A percentile compares a stretch with the other conserved stretches of the same genome.
phyloP scores from a whole-genome alignment of 2,113 vertebrate species.

The Etheostoma cragini region DNA sequence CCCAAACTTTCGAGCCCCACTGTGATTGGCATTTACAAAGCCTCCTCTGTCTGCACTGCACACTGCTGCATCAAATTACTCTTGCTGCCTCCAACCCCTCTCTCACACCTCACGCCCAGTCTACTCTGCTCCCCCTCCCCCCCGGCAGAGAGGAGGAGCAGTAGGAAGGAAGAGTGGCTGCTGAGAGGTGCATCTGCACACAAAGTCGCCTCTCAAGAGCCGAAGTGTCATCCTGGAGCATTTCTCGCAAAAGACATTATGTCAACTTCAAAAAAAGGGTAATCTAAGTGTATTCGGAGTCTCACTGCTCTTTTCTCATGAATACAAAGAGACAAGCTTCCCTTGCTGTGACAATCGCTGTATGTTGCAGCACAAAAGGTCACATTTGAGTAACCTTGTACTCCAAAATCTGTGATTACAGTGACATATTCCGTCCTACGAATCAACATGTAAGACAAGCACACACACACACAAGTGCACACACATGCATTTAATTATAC shows the following conservation, averaged over 20 bases:
- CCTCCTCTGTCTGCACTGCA: slow-evolving; percentile 37
- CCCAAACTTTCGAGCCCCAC: too few relatives aligned
- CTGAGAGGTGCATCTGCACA: slow-evolving; percentile 61
- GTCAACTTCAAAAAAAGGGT: slow-evolving; percentile 48
- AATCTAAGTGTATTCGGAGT: slow-evolving; percentile 31
- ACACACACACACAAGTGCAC: not conserved
- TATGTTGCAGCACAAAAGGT: slow-evolving; percentile 38
- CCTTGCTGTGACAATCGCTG: slow-evolving; percentile 29
- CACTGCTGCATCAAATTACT: slow-evolving; percentile 58
- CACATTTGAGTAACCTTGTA: slow-evolving; percentile 37
- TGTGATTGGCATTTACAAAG: slow-evolving; percentile 42
- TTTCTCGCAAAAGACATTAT: slow-evolving; percentile 58
- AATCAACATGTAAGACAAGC: slow-evolving; percentile 21
- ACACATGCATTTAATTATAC: not conserved
- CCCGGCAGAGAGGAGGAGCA: slow-evolving; percentile 18
- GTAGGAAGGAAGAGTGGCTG: slow-evolving; percentile 40
- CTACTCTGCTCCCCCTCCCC: slow-evolving; percentile 1
- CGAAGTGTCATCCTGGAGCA: slow-evolving; percentile 48
- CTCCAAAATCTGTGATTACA: slow-evolving; percentile 17
- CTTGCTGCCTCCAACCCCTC: not conserved
- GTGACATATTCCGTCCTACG: slow-evolving; percentile 19
- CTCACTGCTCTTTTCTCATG: slow-evolving; percentile 25
- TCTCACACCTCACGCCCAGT: slow-evolving; percentile 21
- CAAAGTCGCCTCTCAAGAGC: slow-evolving; percentile 54
- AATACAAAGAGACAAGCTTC: slow-evolving; percentile 12